Conservation (phyloP, 2,113 vertebrate genomes). For the Crotalus viridis region DNA sequence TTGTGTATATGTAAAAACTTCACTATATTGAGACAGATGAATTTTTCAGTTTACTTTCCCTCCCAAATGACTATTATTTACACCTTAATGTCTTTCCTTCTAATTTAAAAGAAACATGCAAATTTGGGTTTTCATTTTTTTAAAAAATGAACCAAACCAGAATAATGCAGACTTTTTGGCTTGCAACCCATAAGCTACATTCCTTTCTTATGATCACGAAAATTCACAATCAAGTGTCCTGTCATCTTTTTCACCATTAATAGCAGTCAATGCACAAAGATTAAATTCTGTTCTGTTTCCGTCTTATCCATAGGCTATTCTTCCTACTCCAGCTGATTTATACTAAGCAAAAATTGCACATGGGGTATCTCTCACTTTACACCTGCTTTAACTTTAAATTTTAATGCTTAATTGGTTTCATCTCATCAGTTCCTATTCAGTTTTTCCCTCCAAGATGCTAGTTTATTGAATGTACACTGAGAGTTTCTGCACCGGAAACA, state of each 20-base stretch:
- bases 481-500: background rate
- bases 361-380: background rate
- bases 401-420: background rate
- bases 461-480: background rate
- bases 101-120: background rate
- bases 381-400: background rate
- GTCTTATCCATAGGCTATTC: background rate
- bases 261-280: background rate
- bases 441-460: background rate
- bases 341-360: background rate
- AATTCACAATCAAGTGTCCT: background rate
- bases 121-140: background rate
- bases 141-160: background rate
- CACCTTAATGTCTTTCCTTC: background rate
- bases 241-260: background rate
- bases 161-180: background rate
- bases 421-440: background rate
- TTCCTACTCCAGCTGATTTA: background rate
- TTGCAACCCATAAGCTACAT: background rate
- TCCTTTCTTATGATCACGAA: background rate
- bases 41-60: background rate
- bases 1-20: background rate
- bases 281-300: background rate
- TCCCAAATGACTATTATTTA: background rate
- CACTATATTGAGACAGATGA: background rate